Evolutionary conservation across 1,140 invertebrate species (phyloP).

Genomic region (Calliopsis andreniformis): DNA sequence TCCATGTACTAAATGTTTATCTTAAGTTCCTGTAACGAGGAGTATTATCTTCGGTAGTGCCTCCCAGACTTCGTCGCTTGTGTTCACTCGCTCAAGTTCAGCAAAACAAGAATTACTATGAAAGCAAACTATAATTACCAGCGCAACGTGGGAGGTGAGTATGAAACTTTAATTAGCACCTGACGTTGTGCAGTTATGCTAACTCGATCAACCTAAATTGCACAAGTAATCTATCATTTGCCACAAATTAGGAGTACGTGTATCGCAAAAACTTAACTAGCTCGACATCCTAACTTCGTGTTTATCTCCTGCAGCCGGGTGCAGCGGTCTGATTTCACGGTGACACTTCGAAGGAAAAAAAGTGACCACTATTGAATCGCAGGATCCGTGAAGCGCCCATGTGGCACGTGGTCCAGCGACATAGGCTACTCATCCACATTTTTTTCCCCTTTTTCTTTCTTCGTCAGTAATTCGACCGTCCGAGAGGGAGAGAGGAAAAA

Average conservation of each 20-base stretch:
- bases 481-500: conserved; percentile 24
- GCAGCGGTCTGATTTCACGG: background rate
- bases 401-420: conserved; percentile 44
- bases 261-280: too few species aligned
- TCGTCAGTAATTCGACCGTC: conserved; percentile 43
- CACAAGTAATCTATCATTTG: background rate
- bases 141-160: background rate
- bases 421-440: conserved; percentile 49
- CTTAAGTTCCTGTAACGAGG: background rate
- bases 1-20: conserved; percentile 2
- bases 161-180: background rate
- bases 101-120: background rate
- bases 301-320: background rate
- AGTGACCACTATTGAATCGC: conserved; percentile 27
- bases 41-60: background rate
- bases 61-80: background rate
- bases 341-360: background rate
- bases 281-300: background rate
- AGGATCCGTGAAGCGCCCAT: conserved; percentile 32
- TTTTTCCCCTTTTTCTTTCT: conserved; percentile 34
- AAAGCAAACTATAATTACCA: background rate
- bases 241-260: background rate
- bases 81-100: background rate
- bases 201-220: conserved; percentile 5
- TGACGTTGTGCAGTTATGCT: background rate